Evolutionary conservation across 2,888 invertebrate genomes (phyloP).

Genomic region (Eledona agricola): DNA sequence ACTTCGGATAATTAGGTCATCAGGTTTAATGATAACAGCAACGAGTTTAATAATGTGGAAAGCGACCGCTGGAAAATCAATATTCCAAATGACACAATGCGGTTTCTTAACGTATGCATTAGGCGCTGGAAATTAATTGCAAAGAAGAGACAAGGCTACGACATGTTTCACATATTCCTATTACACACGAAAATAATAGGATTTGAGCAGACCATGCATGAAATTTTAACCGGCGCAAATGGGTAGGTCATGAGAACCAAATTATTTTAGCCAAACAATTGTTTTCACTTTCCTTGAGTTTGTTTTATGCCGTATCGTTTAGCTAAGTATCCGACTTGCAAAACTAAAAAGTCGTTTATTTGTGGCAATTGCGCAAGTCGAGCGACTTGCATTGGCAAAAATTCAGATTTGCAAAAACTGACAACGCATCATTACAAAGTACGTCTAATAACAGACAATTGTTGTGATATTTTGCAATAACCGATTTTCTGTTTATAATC

Average conservation of each 20-base stretch:
- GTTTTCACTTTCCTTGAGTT: constrained; percentile 62
- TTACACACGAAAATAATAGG: constrained; percentile 33
- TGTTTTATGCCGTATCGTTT: constrained; percentile 57
- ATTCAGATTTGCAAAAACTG: too few relatives aligned
- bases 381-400: too few relatives aligned
- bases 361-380: constrained; percentile 46
- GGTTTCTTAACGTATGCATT: too few relatives aligned
- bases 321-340: constrained; percentile 48
- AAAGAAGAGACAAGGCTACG: constrained; percentile 25
- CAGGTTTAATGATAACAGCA: too few relatives aligned
- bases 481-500: constrained; percentile 18
- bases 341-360: constrained; percentile 50
- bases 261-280: constrained; percentile 55
- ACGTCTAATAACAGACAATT: constrained; percentile 21
- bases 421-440: constrained; percentile 14
- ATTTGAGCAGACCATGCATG: constrained; percentile 51
- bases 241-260: constrained; percentile 44
- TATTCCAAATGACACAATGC: too few relatives aligned
- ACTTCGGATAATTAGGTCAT: constrained; percentile 19
- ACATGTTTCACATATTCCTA: constrained; percentile 35
- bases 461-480: constrained; percentile 17
- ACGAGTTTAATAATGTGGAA: too few relatives aligned
- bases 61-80: too few relatives aligned
- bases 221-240: constrained; percentile 44
- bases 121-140: constrained; percentile 3